Percentiles rank a stretch among this genome's conserved stretches.
Conservation (phyloP, 2,113 vertebrate genomes). For the Pelvicachromis taeniatus region DNA sequence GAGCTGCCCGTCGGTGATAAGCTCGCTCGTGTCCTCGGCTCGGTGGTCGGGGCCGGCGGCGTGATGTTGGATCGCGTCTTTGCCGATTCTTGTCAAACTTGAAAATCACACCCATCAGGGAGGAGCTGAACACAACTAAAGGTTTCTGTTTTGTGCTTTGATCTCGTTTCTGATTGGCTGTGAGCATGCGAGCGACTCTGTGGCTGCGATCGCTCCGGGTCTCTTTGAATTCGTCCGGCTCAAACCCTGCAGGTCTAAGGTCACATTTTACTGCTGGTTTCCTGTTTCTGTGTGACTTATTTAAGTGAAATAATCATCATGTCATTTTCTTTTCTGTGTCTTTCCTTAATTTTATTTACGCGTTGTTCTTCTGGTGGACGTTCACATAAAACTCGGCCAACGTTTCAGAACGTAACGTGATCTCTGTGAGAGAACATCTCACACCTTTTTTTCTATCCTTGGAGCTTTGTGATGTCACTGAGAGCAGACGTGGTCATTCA, state of each 20-base stretch:
- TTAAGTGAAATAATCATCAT: not conserved
- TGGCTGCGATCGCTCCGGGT: not conserved
- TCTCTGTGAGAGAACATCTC: not conserved
- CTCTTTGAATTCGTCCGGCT: not conserved
- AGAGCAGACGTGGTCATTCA: not conserved
- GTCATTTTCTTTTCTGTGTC: not conserved
- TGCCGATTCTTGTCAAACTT: not conserved
- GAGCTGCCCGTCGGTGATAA: conserved; percentile 6
- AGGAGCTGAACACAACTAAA: not conserved
- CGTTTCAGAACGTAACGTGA: not conserved
- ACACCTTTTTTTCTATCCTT: not conserved
- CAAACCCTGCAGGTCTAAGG: not conserved
- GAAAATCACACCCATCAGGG: not conserved
- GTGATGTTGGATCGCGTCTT: not conserved
- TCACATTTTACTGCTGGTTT: not conserved
- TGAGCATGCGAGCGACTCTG: not conserved
- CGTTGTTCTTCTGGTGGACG: not conserved
- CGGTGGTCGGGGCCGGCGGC: not conserved
- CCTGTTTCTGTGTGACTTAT: not conserved
- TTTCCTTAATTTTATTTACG: not conserved
- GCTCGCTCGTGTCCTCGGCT: not conserved
- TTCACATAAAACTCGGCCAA: not conserved
- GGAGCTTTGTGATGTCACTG: not conserved
- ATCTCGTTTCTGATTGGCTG: not conserved
- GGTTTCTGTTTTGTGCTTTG: not conserved